Percentiles rank a stretch among this genome's conserved stretches.
These are phyloP conservation scores for Probosciger aterrimus DNA, from an alignment of 2,113 vertebrate genomes.

Conservation along the genomic window DNA sequence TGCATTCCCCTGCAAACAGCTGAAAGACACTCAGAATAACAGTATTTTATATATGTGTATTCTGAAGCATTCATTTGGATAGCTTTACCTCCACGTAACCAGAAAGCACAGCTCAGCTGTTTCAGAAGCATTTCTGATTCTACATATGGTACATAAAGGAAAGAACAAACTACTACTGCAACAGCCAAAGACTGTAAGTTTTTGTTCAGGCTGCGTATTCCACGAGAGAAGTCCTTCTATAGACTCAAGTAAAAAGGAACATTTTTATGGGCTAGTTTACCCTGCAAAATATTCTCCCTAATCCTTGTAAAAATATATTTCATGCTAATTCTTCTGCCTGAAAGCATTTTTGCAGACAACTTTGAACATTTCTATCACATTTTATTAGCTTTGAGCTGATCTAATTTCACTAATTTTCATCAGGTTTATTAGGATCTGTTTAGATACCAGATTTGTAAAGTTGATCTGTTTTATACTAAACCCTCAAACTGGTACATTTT, in stretches of 20 bases:
- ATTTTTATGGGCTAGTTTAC: not conserved
- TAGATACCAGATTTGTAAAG: not conserved
- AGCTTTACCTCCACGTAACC: not conserved
- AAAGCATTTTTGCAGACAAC: slow-evolving; percentile 19
- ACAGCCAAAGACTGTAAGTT: not conserved
- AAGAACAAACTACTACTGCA: not conserved
- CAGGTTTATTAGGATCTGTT: not conserved
- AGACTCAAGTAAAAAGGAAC: not conserved
- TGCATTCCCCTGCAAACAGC: not conserved
- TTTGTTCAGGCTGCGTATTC: not conserved
- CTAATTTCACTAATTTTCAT: slow-evolving; percentile 19
- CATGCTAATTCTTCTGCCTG: slow-evolving; percentile 1
- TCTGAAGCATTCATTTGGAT: not conserved
- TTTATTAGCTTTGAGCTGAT: slow-evolving; percentile 21
- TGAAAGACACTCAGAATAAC: not conserved
- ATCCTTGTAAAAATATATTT: slow-evolving; percentile 17
- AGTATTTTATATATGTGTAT: not conserved
- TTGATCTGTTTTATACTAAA: slow-evolving; percentile 4
- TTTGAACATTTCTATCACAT: slow-evolving; percentile 14
- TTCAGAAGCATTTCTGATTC: not conserved
- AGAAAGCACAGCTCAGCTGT: not conserved
- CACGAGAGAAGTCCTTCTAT: not conserved
- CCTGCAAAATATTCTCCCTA: not conserved
- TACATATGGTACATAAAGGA: not conserved
- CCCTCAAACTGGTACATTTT: not conserved